phyloP scores from a whole-genome alignment of 2,113 vertebrate genomes.

The Lepus americanus region DNA sequence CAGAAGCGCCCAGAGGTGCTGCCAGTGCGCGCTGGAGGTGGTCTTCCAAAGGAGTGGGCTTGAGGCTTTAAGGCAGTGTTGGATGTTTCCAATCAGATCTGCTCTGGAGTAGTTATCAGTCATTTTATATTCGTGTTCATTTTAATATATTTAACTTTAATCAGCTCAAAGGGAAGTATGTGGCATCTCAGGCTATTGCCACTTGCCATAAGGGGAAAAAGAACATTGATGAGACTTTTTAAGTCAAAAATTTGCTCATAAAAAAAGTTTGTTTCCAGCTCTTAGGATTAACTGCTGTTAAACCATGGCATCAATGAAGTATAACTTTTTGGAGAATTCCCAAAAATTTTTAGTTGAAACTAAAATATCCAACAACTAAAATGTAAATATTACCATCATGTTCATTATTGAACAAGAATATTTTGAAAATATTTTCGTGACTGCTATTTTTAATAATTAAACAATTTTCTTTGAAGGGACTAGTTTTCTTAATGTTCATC shows the following conservation, averaged over 20 bases:
- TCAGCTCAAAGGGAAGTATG: not conserved
- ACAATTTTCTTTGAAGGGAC: conserved; percentile 50
- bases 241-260: conserved; percentile 2
- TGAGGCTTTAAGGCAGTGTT: not conserved
- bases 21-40: not conserved
- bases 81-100: not conserved
- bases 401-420: not conserved
- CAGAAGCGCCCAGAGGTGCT: conserved; percentile 12
- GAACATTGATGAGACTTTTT: conserved; percentile 15
- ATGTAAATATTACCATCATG: not conserved
- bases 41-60: not conserved
- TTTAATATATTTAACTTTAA: not conserved
- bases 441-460: conserved; percentile 61
- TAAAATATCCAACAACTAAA: not conserved
- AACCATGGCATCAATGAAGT: not conserved
- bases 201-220: not conserved
- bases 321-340: conserved; percentile 34
- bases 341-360: conserved; percentile 43
- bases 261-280: not conserved
- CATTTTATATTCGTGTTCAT: not conserved
- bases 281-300: not conserved
- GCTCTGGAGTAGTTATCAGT: not conserved
- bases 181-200: not conserved
- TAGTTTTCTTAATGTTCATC: conserved; percentile 38
- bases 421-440: not conserved